A percentile compares a stretch with the other conserved stretches of the same genome.
Conservation (phyloP, 2,113 vertebrate species). For the Gavialis gangeticus region DNA sequence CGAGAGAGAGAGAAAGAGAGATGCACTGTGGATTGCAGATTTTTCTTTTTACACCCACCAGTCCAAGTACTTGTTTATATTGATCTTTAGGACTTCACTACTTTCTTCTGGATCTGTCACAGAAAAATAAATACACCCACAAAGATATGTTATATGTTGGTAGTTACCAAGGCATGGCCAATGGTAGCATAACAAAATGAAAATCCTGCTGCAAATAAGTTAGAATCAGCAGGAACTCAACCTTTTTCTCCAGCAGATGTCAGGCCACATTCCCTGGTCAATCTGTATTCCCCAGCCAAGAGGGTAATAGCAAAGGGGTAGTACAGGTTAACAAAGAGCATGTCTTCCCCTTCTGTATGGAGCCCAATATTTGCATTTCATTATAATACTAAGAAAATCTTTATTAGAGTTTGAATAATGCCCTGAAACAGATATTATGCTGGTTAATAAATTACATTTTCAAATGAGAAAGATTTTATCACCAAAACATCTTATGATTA, state of each 20-base stretch:
- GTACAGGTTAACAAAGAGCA: background rate
- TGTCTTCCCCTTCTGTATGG: background rate
- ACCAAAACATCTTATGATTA: slow-evolving; percentile 77
- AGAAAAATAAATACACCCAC: background rate
- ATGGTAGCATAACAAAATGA: fast-evolving
- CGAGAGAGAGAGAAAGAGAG: slow-evolving; percentile 9
- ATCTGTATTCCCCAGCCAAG: background rate
- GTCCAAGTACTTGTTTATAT: slow-evolving; percentile 22
- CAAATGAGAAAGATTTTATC: slow-evolving; percentile 79
- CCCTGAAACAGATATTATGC: slow-evolving; percentile 79
- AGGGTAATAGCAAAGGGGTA: background rate
- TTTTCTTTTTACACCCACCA: background rate
- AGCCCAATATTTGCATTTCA: slow-evolving; percentile 20
- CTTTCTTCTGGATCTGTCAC: slow-evolving; percentile 38
- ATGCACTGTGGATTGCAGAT: slow-evolving; percentile 31
- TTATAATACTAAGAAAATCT: slow-evolving; percentile 62
- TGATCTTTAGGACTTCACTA: slow-evolving; percentile 45
- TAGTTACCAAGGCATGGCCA: background rate
- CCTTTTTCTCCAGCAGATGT: background rate
- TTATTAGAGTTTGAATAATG: slow-evolving; percentile 67
- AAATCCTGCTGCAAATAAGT: fast-evolving
- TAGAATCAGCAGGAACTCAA: background rate
- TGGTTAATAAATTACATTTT: slow-evolving; percentile 77
- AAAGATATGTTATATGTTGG: fast-evolving
- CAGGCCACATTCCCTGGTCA: fast-evolving